Base-by-base conservation (phyloP, 2,888 invertebrate species). In the Bombylius major region DNA sequence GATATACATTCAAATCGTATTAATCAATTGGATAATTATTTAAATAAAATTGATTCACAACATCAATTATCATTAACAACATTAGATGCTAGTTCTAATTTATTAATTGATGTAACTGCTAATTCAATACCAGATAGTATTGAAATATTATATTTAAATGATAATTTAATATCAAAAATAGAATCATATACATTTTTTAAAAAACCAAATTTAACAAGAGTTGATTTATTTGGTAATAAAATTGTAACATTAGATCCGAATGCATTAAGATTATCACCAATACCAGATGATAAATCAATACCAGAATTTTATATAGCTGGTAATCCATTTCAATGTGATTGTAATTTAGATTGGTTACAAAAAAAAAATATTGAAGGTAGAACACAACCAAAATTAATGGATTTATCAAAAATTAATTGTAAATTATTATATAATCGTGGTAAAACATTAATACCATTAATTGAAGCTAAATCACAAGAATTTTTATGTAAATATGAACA, bases 321-420 rank as follows among this genome's bases (percentile, higher is more conserved):
- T 63, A 96, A 96, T 79, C 94, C 94, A 54, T 91, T 93, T 72
- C 86, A 89, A 67, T 96, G 95, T 71, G 91, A 93, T 73, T 96
- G 95, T 78, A 89, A 90, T 65, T 89, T 94, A 83, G 93, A 93
- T 71, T 96, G 95, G 95, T 75, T 94, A 68, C 92, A 93, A 72
- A 80, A 91, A 67, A 88, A 93, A 73, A 91, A 93, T 63, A 85
- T 86, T 66, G 87, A 88, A 72, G 76, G 88, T 58, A 79, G 91
- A 64, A 90, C 91, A 69, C 89, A 92, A 75, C 92, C 91, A 34
- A 80, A 84, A 66, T 87, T 91, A 62, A 89, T 89, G 89, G 91
- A 91, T 73, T 78, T 91, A 65, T 88, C 88, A 67, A 87, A 87
- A 68, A 89, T 92, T 65, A 89, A 90, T 72, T 95, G 95, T 76